These are phyloP conservation scores for Harlomillsia oculata DNA, from an alignment of 1,140 invertebrate genomes.

Conservation along the genomic window DNA sequence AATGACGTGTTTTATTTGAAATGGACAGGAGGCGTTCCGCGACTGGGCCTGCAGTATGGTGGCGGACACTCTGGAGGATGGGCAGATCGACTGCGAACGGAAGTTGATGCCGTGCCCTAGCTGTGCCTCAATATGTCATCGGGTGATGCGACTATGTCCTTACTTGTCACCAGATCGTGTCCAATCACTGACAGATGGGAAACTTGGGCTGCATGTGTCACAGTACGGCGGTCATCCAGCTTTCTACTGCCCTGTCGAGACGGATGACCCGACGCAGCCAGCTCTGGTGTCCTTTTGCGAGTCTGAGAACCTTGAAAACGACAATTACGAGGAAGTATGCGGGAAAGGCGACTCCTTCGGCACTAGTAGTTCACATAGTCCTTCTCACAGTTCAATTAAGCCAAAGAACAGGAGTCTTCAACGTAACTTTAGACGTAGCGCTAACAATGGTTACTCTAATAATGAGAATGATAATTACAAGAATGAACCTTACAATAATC, in stretches of 20 bases:
- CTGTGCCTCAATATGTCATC: constrained; percentile 32
- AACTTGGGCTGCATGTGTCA: constrained; percentile 11
- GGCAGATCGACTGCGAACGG: constrained; percentile 10
- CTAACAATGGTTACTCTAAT: not conserved
- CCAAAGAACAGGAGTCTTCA: not conserved
- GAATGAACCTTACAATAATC: not conserved
- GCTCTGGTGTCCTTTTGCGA: constrained; percentile 6
- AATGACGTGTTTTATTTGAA: not conserved
- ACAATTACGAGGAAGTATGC: not conserved
- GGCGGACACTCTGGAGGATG: constrained; percentile 11
- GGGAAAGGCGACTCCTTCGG: not conserved
- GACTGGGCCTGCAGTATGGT: constrained; percentile 33
- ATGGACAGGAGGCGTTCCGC: constrained; percentile 32
- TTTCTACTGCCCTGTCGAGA: constrained; percentile 32
- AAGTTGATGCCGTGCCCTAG: constrained; percentile 28
- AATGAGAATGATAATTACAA: not conserved
- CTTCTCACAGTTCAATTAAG: constrained; percentile 1
- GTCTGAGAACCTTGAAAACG: not conserved
- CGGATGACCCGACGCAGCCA: constrained; percentile 9
- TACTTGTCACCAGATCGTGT: constrained; percentile 33
- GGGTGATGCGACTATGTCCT: constrained; percentile 30
- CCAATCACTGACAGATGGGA: constrained; percentile 13
- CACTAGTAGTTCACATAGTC: not conserved
- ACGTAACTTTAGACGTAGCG: too few species aligned
- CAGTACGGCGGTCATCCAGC: constrained; percentile 36